Evolutionary conservation across 2,113 vertebrate genomes (phyloP), one percentile per base, ranked within the genome.

Genomic region (Regulus satrapa): DNA sequence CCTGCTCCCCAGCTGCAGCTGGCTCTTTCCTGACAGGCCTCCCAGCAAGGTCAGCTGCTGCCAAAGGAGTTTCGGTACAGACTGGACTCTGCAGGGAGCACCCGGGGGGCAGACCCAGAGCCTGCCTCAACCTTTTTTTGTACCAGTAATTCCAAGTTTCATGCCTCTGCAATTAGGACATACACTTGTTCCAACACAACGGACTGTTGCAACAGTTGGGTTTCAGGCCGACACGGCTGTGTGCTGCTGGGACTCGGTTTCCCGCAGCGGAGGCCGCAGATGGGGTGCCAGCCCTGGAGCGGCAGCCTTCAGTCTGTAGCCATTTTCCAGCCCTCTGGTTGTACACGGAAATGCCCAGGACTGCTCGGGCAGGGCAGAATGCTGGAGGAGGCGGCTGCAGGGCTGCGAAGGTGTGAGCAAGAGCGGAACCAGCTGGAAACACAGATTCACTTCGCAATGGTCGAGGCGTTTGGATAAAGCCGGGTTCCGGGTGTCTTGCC

Each of bases 211-310:
- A 29, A 8, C 4, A 54, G 76, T 12, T 6, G 19, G 21, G 24
- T 58, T 61, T 49, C 56, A 36, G 62, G 25, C 41, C 4, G 28
- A 18, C 36, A 17, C 6, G 14, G 17, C 63, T 28, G 48, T 2
- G 14, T 3, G 62, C 58, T 23, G 32, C 82, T 12, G 46, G 3
- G 26, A 5, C 51, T 58, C 7, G 0, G 23, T 32, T 32, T 52
- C 31, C 49, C 2, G 1, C 56, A 8, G 55, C 0, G 26, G 10
- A 26, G 20, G n/a, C 31, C 0, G 1, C 7, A 29, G 49, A 9
- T 5, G 23, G n/a, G 29, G 1, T 7, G 14, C 4, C 49, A 1
- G 13, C 45, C 24, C 49, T 17, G 2, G 18, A 49, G 59, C 32
- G 8, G 68, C 62, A 24, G 16, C 18, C 1, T 43, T 5, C 61